phyloP scores from a whole-genome alignment of 2,797 vertebrate species.

The Peromyscus attwateri region DNA sequence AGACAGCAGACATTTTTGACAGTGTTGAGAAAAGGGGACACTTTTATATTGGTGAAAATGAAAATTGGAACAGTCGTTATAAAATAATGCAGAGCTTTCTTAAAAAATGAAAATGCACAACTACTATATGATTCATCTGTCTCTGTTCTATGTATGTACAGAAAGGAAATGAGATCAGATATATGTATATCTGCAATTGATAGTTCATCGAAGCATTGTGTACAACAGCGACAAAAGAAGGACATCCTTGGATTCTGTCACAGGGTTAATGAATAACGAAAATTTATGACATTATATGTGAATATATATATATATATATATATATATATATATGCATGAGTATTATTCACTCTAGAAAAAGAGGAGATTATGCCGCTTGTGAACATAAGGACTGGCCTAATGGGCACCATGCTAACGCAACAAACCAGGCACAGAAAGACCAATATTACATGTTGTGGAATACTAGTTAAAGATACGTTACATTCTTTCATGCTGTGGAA shows the following conservation, averaged over 20 bases:
- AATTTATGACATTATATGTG: not conserved
- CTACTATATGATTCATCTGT: too few species aligned
- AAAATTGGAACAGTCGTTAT: not conserved
- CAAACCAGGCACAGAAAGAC: not conserved
- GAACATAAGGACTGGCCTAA: not conserved
- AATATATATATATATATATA: not conserved
- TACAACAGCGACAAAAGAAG: not conserved
- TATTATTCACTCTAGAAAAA: not conserved
- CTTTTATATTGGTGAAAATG: not conserved
- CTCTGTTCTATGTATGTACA: not conserved
- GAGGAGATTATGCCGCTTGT: not conserved
- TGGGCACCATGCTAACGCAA: not conserved
- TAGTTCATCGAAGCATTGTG: not conserved
- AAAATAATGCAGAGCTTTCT: not conserved
- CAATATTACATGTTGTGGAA: not conserved
- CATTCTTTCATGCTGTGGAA: not conserved
- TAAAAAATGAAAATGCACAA: not conserved
- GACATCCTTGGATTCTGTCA: not conserved
- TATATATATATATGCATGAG: not conserved
- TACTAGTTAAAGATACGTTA: not conserved
- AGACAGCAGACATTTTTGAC: not conserved
- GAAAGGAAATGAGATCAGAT: not conserved
- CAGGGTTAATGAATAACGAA: not conserved
- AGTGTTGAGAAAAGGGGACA: not conserved
- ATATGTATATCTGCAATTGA: not conserved